Evolutionary conservation across 2,797 vertebrate genomes (phyloP).

Genomic region (Macroramphosus scolopax): DNA sequence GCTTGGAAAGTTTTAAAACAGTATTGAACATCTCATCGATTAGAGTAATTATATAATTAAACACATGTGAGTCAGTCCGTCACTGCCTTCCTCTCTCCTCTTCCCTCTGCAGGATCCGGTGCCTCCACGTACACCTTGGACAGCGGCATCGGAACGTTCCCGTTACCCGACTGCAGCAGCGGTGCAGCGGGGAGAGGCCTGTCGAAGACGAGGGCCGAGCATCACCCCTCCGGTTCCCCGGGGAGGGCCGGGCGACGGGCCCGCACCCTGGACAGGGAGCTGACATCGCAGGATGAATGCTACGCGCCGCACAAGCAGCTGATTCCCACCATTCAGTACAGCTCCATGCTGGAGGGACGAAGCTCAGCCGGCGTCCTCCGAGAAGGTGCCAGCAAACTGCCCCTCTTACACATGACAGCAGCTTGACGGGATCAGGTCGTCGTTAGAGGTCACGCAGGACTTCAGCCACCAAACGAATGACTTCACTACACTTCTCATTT

Average conservation of each 20-base stretch:
- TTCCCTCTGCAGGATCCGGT: conserved; percentile 80
- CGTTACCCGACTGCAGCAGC: conserved; percentile 87
- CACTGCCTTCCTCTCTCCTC: background rate
- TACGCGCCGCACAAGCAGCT: conserved; percentile 75
- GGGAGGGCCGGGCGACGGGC: conserved; percentile 84
- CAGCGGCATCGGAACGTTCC: conserved; percentile 97
- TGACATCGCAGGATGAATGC: conserved; percentile 83
- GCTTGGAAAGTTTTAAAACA: too few relatives aligned
- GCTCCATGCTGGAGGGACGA: conserved; percentile 71
- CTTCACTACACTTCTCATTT: too few relatives aligned
- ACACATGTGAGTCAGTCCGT: too few relatives aligned
- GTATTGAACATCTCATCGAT: too few relatives aligned
- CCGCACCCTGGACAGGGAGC: conserved; percentile 90
- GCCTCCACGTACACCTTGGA: conserved; percentile 93
- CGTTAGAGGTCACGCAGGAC: background rate
- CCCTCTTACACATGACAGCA: background rate
- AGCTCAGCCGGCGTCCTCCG: conserved; percentile 65
- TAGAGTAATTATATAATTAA: too few relatives aligned
- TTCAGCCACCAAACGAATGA: too few relatives aligned
- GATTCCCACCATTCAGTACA: conserved; percentile 73
- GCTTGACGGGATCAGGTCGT: background rate
- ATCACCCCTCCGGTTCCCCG: conserved; percentile 73
- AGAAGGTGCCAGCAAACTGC: conserved; percentile 73
- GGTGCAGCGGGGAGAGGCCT: conserved; percentile 83
- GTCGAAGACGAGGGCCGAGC: conserved; percentile 84